These are phyloP conservation scores for Toxonevra muliebris DNA, from an alignment of 2,888 invertebrate genomes.

Conservation along the genomic window DNA sequence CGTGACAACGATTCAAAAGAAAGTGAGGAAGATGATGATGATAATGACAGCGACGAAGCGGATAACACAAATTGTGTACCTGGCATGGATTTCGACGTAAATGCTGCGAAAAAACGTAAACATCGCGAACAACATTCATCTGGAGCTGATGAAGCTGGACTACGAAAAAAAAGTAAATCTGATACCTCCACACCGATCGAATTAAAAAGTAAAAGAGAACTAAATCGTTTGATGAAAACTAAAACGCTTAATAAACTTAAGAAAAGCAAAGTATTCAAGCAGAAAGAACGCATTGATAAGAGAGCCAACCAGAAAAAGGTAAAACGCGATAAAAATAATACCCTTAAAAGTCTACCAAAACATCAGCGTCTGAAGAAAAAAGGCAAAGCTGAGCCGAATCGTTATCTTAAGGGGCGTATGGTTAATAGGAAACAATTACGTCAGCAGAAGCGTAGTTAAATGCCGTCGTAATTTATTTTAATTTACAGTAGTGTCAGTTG, in stretches of 20 bases:
- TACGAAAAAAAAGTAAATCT: not conserved
- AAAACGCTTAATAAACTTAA: constrained; percentile 78
- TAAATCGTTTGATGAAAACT: constrained; percentile 75
- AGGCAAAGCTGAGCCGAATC: constrained; percentile 39
- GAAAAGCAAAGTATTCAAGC: constrained; percentile 80
- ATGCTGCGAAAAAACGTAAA: constrained; percentile 31
- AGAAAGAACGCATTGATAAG: constrained; percentile 77
- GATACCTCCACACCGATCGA: constrained; percentile 17
- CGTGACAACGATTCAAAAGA: constrained; percentile 62
- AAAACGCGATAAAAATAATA: constrained; percentile 60
- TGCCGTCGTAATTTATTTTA: not conserved
- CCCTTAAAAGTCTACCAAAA: constrained; percentile 58
- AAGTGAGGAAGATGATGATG: constrained; percentile 49
- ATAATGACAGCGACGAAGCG: constrained; percentile 47
- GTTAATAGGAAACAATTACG: constrained; percentile 52
- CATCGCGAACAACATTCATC: not conserved
- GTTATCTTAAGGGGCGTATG: constrained; percentile 56
- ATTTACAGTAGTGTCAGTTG: no score
- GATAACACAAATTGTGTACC: constrained; percentile 49
- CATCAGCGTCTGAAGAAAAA: constrained; percentile 55
- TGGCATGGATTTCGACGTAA: constrained; percentile 58
- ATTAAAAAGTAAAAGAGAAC: constrained; percentile 69
- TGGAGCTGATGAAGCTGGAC: constrained; percentile 14
- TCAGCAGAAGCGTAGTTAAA: constrained; percentile 42
- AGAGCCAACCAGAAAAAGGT: constrained; percentile 76